Conservation (phyloP, 1,140 invertebrate species). For the Neomicropteryx cornuta region DNA sequence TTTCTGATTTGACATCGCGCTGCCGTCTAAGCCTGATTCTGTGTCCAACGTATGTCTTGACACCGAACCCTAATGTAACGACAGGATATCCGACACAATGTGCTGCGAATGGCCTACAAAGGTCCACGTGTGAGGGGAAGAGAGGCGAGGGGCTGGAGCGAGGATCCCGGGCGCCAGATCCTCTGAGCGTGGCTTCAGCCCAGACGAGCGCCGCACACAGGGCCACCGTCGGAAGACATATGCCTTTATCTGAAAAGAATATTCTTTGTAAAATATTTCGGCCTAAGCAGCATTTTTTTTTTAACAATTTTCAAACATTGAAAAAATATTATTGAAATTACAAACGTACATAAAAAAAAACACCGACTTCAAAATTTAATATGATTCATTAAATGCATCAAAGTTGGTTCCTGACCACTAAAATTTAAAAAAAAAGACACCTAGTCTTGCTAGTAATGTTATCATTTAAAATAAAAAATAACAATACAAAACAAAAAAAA, state of each 20-base stretch:
- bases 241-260: constrained; percentile 67
- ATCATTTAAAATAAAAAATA: too few species aligned
- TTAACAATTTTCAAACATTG: neutral
- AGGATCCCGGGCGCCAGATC: constrained; percentile 79
- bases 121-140: constrained; percentile 81
- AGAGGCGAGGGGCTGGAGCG: constrained; percentile 49
- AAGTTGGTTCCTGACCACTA: too few species aligned
- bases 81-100: constrained; percentile 98
- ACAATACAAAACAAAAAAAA: too few species aligned
- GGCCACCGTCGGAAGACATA: constrained; percentile 89
- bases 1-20: constrained; percentile 88
- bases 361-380: neutral
- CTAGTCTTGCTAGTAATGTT: too few species aligned
- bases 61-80: constrained; percentile 91
- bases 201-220: constrained; percentile 94
- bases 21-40: constrained; percentile 85
- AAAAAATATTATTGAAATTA: constrained; percentile 3
- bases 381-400: too few species aligned
- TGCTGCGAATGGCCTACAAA: constrained; percentile 95
- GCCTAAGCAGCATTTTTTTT: constrained; percentile 1
- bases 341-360: neutral
- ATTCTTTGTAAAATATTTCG: constrained; percentile 8
- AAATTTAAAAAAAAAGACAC: too few species aligned
- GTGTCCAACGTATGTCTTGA: constrained; percentile 91
- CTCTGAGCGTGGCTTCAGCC: constrained; percentile 82